Base-by-base conservation (phyloP, 2,888 invertebrate genomes). In the Brachyopa scutellaris region DNA sequence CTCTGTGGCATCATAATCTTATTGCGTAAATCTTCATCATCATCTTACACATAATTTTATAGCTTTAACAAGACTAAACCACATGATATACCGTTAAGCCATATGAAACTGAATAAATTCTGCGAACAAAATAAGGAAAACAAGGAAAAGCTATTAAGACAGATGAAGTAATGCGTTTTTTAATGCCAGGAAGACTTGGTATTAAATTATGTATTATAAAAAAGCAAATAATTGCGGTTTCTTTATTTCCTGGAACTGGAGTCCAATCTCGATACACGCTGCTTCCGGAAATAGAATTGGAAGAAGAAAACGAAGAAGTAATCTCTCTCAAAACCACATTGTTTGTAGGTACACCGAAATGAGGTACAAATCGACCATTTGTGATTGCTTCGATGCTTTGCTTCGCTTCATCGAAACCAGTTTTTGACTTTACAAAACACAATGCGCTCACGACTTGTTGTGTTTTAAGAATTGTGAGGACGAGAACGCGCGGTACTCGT, bases 401-500 rank as follows among this genome's bases (percentile, higher is more conserved):
- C 57, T 61, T 59, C 61, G 53, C 73, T 72, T 59, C 55, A 29
- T 59, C 17, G 61, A 45, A 79, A 79, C 79, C 79, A 74, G 79
- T 80, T 80, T 72, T 67, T 67, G 62, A 47, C 67, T 62, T n/a
- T n/a, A n/a, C 40, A 51, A 59, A 66, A 57, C 33, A 73, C 73
- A 79, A 61, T 51, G 36, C 29, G 23, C 36, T 69, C 69, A 69
- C 23, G 61, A 72, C 36, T 61, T 51, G 26, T 40, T 31, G 59
- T 49, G 45, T 13, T n/a, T 15, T 2, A 4, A 47, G 23, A 23
- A 21, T 17, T 8, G 42, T 21, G 31, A 31, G 29, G 42, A 38
- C 8, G 13, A 33, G 31, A 38, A 36, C 13, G 13, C 0, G 11
- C 9, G 51, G 26, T 26, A 3, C 4, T 62, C 47, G 61, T 62